A percentile compares a stretch with the other conserved stretches of the same genome.
Conservation (phyloP, 2,888 invertebrate species). For the Callimorpha dominula region DNA sequence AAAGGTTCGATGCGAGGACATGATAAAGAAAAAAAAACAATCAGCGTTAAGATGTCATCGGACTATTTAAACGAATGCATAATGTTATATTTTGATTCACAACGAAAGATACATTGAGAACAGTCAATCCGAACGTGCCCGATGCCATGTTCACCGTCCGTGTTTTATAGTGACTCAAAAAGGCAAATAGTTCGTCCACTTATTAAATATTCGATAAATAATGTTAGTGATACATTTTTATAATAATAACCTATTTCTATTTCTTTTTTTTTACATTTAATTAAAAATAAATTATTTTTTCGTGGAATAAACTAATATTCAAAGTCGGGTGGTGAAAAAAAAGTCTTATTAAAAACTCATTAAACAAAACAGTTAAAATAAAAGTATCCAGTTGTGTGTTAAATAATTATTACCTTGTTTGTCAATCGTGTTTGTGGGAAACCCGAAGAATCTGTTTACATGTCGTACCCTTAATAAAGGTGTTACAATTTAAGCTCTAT, state of each 20-base stretch:
- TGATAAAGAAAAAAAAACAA: conserved; percentile 13
- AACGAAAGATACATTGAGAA: conserved; percentile 31
- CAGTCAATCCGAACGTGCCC: conserved; percentile 28
- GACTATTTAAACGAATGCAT: conserved; percentile 39
- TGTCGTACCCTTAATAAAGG: conserved; percentile 70
- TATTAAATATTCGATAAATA: conserved; percentile 49
- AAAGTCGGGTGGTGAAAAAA: not conserved
- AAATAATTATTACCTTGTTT: conserved; percentile 62
- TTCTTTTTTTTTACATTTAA: not conserved
- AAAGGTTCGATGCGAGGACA: conserved; percentile 2
- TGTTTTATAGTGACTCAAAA: conserved; percentile 6
- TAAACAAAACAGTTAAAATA: not conserved
- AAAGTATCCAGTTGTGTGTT: conserved; percentile 26
- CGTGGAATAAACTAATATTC: not conserved
- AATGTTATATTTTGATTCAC: conserved; percentile 33
- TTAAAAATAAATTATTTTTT: not conserved
- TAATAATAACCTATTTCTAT: not conserved
- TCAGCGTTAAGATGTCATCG: conserved; percentile 25
- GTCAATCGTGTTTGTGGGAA: conserved; percentile 73
- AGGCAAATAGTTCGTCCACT: conserved; percentile 58
- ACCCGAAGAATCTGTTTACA: conserved; percentile 72
- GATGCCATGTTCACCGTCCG: conserved; percentile 25
- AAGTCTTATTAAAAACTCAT: not conserved
- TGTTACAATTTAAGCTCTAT: conserved; percentile 68
- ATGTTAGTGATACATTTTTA: conserved; percentile 34